Evolutionary conservation across 2,888 invertebrate species (phyloP).

Genomic region (Nesidiocoris tenuis): DNA sequence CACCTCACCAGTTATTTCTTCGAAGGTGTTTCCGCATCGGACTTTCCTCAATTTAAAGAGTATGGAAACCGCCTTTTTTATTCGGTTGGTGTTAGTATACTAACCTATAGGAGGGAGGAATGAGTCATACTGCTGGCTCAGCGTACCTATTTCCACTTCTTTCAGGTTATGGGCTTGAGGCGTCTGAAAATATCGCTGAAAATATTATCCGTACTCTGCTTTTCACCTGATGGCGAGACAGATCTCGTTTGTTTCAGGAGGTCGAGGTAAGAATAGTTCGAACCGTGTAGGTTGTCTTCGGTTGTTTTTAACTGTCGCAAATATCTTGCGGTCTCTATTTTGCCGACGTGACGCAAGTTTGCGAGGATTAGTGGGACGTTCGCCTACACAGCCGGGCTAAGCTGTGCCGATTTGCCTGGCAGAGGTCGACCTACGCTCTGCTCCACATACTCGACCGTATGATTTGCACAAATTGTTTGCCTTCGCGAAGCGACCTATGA

Average conservation of each 20-base stretch:
- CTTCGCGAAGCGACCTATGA: background rate
- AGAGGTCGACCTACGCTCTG: slow-evolving; percentile 24
- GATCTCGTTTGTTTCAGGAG: background rate
- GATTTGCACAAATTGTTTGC: background rate
- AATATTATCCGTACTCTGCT: background rate
- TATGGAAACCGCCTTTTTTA: too few species aligned
- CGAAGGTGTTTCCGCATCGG: too few species aligned
- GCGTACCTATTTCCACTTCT: too few species aligned
- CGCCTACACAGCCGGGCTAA: slow-evolving; percentile 29
- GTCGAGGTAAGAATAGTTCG: background rate
- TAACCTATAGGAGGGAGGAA: too few species aligned
- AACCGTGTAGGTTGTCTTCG: background rate
- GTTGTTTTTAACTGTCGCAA: slow-evolving; percentile 18
- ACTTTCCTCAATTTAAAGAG: too few species aligned
- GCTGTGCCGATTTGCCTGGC: slow-evolving; percentile 9
- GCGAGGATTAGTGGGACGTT: slow-evolving; percentile 29
- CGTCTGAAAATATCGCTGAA: background rate
- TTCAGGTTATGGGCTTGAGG: too few species aligned
- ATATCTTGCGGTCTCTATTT: slow-evolving; percentile 31
- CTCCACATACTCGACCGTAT: slow-evolving; percentile 17
- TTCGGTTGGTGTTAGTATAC: too few species aligned
- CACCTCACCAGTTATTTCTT: too few species aligned
- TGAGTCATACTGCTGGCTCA: too few species aligned
- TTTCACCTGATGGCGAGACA: background rate
- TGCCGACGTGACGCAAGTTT: slow-evolving; percentile 31